Percentiles rank a stretch among this genome's conserved stretches.
Evolutionary conservation across 2,888 invertebrate genomes (phyloP).

Genomic region (Buathra laborator): DNA sequence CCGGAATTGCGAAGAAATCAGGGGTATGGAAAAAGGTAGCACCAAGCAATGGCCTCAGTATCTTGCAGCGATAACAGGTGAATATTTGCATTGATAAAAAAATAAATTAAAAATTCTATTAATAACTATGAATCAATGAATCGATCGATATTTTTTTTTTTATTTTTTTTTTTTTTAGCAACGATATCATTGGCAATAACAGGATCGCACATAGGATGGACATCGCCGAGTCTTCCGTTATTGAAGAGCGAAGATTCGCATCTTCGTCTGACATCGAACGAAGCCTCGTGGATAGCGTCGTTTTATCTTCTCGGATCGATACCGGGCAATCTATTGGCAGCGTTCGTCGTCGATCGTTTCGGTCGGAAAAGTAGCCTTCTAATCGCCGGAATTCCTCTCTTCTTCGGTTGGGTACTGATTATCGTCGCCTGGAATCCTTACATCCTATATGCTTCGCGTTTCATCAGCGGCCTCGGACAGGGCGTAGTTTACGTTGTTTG

Average conservation of each 20-base stretch:
- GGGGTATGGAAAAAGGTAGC: slow-evolving; percentile 77
- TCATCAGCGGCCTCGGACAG: slow-evolving; percentile 89
- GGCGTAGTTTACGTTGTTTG: slow-evolving; percentile 88
- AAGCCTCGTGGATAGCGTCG: slow-evolving; percentile 86
- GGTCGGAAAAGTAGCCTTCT: slow-evolving; percentile 87
- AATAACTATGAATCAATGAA: neutral
- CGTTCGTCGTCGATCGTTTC: slow-evolving; percentile 86
- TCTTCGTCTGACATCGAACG: slow-evolving; percentile 79
- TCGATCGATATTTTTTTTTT: neutral
- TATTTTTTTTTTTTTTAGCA: slow-evolving; percentile 70
- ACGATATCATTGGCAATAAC: slow-evolving; percentile 81
- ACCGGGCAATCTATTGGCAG: slow-evolving; percentile 87
- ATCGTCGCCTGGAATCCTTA: slow-evolving; percentile 87
- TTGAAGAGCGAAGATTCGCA: slow-evolving; percentile 80
- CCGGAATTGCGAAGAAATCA: slow-evolving; percentile 27
- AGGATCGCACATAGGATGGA: slow-evolving; percentile 84
- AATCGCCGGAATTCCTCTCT: slow-evolving; percentile 87
- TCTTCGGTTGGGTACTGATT: slow-evolving; percentile 88
- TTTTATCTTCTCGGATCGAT: slow-evolving; percentile 88
- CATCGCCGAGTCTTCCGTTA: slow-evolving; percentile 82
- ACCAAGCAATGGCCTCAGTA: slow-evolving; percentile 83
- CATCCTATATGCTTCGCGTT: slow-evolving; percentile 87
- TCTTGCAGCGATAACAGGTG: slow-evolving; percentile 83
- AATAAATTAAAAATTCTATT: slow-evolving; percentile 3
- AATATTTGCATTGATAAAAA: slow-evolving; percentile 55